These are phyloP conservation scores for Tokudaia muenninki DNA, from an alignment of 2,797 vertebrate species.

Conservation along the genomic window DNA sequence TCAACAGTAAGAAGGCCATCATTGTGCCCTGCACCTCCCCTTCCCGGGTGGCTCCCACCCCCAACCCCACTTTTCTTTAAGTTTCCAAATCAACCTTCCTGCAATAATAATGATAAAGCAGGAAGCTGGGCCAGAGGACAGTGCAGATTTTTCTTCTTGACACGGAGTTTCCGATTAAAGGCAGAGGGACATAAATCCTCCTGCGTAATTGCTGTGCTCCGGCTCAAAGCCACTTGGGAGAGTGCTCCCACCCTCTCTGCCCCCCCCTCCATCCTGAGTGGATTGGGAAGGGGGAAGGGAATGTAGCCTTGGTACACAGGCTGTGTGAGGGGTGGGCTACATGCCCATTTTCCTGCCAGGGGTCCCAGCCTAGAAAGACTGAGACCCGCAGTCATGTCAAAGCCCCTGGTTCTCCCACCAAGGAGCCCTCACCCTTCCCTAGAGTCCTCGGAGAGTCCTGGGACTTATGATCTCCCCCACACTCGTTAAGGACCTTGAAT, in stretches of 20 bases:
- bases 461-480: not conserved
- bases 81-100: constrained; percentile 88
- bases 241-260: constrained; percentile 67
- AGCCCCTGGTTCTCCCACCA: not conserved
- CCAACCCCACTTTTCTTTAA: constrained; percentile 86
- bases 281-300: not conserved
- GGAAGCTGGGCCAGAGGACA: constrained; percentile 85
- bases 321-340: not conserved
- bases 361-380: not conserved
- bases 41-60: constrained; percentile 72
- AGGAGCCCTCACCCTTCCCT: not conserved
- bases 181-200: constrained; percentile 88
- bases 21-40: constrained; percentile 55
- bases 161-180: constrained; percentile 88
- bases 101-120: constrained; percentile 89
- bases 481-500: constrained; percentile 5
- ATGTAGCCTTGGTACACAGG: not conserved
- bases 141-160: constrained; percentile 88
- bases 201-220: constrained; percentile 85
- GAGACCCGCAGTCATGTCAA: not conserved
- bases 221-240: constrained; percentile 79
- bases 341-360: not conserved
- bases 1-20: constrained; percentile 36
- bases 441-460: not conserved
- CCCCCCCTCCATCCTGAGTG: constrained; percentile 45